Evolutionary conservation across 2,113 vertebrate genomes (phyloP), one percentile per base, ranked within the genome.

Genomic region (Pipra filicauda): DNA sequence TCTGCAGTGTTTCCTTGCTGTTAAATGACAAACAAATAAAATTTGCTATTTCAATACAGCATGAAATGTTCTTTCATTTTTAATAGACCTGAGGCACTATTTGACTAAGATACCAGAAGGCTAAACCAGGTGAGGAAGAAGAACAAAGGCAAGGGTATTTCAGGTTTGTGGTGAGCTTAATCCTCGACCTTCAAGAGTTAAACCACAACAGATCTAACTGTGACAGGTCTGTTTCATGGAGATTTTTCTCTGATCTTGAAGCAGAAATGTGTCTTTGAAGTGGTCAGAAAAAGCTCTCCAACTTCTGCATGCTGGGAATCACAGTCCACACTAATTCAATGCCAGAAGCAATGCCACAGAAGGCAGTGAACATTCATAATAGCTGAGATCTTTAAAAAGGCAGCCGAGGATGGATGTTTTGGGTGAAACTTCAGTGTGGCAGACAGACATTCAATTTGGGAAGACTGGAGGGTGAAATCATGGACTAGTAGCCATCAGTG

Each of bases 1-100:
- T 80, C 83, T 51, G 75, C 46, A 61, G 59, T 23, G 30, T 88
- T 95, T 90, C 89, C 57, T 93, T 85, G 54, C 55, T 88, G 54
- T 54, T 88, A 93, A 92, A 89, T 89, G 84, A 73, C 58, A 93
- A 95, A 95, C 81, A 91, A 90, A 85, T 76, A 94, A 95, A 94
- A 91, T 73, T 85, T 66, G 8, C 46, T 79, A 49, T 94, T 85
- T 96, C 73, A 84, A 20, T 77, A 72, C n/a, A 59, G n/a, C 18
- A 11, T 55, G 26, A 91, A 90, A 93, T 58, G 8, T 70, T 76
- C 16, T 86, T 74, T 85, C 48, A 72, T 41, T 92, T 88, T 88
- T 78, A 91, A 70, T 9, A 85, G 49, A 79, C 52, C 61, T 74
- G 62, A 92, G 57, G 62, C 21, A 75, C 82, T 46, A 55, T 43